These are phyloP conservation scores for Sarcoramphus papa DNA, from an alignment of 2,797 vertebrate species.

Conservation along the genomic window DNA sequence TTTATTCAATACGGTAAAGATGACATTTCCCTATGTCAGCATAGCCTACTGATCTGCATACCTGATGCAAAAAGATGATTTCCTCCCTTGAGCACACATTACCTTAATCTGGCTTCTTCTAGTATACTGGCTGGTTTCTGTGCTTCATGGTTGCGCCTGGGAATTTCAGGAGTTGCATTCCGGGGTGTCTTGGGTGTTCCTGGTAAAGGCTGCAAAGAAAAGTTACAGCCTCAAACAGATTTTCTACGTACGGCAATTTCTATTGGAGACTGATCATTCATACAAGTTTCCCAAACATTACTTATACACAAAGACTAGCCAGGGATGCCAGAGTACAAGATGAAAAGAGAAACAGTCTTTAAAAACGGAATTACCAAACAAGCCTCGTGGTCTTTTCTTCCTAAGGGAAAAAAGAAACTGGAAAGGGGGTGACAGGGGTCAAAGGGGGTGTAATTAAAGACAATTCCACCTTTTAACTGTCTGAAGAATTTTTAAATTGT, in stretches of 20 bases:
- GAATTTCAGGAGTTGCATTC: conserved; percentile 84
- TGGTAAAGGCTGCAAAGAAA: conserved; percentile 63
- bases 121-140: conserved; percentile 79
- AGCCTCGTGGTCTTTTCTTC: neutral
- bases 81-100: neutral
- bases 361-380: neutral
- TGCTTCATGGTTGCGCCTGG: conserved; percentile 76
- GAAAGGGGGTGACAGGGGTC: neutral
- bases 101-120: conserved; percentile 90
- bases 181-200: conserved; percentile 70
- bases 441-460: too few relatives aligned
- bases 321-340: neutral
- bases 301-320: neutral
- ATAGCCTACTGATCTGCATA: neutral
- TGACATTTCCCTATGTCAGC: neutral
- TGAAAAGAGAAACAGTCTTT: neutral
- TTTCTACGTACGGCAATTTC: neutral
- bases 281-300: neutral
- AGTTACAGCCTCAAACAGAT: neutral
- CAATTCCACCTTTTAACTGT: neutral
- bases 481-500: neutral
- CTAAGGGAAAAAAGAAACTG: neutral
- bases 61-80: neutral
- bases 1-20: neutral
- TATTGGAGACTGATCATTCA: neutral